These are phyloP conservation scores for Albula goreensis DNA, from an alignment of 2,113 vertebrate genomes.

Conservation along the genomic window DNA sequence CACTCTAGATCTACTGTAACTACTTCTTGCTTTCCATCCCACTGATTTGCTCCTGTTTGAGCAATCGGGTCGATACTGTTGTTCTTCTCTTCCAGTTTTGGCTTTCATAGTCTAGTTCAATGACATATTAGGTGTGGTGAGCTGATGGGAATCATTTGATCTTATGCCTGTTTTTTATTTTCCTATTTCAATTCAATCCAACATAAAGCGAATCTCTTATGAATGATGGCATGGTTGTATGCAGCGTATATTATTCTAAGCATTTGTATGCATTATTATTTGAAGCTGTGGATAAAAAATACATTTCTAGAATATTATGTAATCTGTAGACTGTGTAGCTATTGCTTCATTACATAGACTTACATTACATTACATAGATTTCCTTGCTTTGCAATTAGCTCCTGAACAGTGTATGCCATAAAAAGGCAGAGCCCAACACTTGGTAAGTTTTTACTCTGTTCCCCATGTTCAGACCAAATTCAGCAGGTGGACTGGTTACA, in stretches of 20 bases:
- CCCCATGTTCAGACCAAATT: neutral
- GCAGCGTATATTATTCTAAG: neutral
- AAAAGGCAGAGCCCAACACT: neutral
- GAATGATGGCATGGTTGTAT: neutral
- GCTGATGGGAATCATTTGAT: too few relatives aligned
- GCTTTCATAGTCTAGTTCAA: too few relatives aligned
- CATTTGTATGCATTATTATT: neutral
- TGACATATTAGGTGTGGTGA: too few relatives aligned
- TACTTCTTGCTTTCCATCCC: neutral
- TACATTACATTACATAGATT: too few relatives aligned
- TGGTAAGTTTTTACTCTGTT: neutral
- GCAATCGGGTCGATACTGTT: neutral
- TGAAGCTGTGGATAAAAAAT: neutral
- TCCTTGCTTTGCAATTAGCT: neutral
- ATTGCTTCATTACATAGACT: too few relatives aligned
- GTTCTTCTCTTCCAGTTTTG: neutral
- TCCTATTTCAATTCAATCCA: too few relatives aligned
- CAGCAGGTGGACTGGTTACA: neutral
- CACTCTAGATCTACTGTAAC: neutral
- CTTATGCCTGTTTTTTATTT: too few relatives aligned
- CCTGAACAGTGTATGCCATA: neutral
- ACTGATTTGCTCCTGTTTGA: neutral
- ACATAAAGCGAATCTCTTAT: neutral
- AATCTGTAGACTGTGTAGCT: neutral
- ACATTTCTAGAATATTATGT: neutral